Conservation (phyloP, 2,797 vertebrate genomes). For the Hyperoplus lanceolatus region DNA sequence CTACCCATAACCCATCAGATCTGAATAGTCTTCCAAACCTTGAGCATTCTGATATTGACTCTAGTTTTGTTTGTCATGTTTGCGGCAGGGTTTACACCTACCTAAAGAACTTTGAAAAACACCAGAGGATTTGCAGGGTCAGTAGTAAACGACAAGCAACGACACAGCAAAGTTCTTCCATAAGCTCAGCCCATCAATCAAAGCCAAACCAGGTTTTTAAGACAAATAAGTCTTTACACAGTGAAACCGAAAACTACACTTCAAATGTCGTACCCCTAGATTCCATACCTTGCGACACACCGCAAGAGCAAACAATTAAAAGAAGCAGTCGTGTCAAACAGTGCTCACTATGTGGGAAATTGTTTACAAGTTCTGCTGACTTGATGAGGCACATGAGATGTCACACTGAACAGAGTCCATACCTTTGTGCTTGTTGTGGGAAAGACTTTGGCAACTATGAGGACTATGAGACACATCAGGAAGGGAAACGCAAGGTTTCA, state of each 20-base stretch:
- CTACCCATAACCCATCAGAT: not conserved
- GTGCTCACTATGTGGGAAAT: slow-evolving; percentile 27
- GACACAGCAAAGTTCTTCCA: slow-evolving; percentile 2
- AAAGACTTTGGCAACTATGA: slow-evolving; percentile 45
- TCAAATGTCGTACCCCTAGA: slow-evolving; percentile 4
- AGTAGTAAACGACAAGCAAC: slow-evolving; percentile 20
- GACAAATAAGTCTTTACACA: not conserved
- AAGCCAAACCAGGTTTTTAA: not conserved
- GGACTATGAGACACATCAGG: slow-evolving; percentile 15
- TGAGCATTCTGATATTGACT: slow-evolving; percentile 14
- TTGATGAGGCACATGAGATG: slow-evolving; percentile 45
- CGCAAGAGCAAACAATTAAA: slow-evolving; percentile 17
- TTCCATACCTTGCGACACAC: not conserved
- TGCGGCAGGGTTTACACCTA: slow-evolving; percentile 43
- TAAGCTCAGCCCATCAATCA: not conserved
- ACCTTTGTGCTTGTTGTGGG: slow-evolving; percentile 17
- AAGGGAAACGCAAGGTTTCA: slow-evolving; percentile 25
- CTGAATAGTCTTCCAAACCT: not conserved
- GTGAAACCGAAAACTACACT: slow-evolving; percentile 11
- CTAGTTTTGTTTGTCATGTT: slow-evolving; percentile 22
- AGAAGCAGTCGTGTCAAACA: slow-evolving; percentile 44
- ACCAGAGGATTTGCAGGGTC: slow-evolving; percentile 39
- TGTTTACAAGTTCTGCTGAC: slow-evolving; percentile 31
- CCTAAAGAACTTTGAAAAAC: slow-evolving; percentile 41
- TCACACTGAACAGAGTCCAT: slow-evolving; percentile 23